Conservation (phyloP, 2,113 vertebrate genomes). For the Toxotes jaculatrix region DNA sequence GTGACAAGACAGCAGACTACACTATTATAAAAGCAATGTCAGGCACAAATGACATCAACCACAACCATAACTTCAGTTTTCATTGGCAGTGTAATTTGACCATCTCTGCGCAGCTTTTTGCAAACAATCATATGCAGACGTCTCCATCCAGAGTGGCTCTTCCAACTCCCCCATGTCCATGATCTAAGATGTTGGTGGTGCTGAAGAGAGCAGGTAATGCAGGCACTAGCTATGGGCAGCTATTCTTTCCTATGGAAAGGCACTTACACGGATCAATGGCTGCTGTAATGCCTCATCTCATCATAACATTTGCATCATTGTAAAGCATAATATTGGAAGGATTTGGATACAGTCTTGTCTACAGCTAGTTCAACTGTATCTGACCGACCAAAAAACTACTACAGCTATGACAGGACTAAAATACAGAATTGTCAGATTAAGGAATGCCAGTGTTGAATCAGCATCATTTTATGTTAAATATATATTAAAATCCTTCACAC, state of each 20-base stretch:
- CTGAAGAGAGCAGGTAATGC: constrained; percentile 73
- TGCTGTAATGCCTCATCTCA: constrained; percentile 64
- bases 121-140: constrained; percentile 12
- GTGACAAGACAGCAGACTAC: not conserved
- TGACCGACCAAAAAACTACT: not conserved
- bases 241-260: constrained; percentile 76
- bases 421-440: not conserved
- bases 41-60: constrained; percentile 4
- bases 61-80: constrained; percentile 44
- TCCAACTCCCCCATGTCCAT: constrained; percentile 27
- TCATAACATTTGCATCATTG: constrained; percentile 55
- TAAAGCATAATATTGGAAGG: constrained; percentile 51
- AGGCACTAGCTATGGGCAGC: constrained; percentile 55
- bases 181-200: constrained; percentile 55
- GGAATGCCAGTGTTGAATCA: not conserved
- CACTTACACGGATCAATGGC: constrained; percentile 82
- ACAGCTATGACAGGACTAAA: not conserved
- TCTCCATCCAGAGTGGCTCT: constrained; percentile 33
- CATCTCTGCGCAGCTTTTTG: constrained; percentile 18
- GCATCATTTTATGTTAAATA: not conserved
- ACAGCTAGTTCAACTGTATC: constrained; percentile 20
- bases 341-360: constrained; percentile 49
- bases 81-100: constrained; percentile 33
- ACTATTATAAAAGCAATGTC: not conserved
- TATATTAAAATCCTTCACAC: not conserved